A percentile compares a stretch with the other conserved stretches of the same genome.
phyloP scores from a whole-genome alignment of 2,888 invertebrate species.

The Conistra vaccinii region DNA sequence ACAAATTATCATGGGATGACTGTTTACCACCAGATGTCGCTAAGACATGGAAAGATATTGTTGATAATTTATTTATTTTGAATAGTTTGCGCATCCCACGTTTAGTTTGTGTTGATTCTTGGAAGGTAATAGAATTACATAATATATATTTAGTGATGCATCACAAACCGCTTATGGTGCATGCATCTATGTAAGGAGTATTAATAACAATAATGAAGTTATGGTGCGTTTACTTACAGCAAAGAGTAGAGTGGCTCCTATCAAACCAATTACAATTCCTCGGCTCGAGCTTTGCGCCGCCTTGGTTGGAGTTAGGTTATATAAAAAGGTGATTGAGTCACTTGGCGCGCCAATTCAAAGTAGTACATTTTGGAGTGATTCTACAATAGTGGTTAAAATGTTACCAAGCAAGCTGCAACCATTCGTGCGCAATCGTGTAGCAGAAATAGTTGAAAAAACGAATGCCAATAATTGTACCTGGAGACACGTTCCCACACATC shows the following conservation, averaged over 20 bases:
- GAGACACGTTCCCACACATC: constrained; percentile 15
- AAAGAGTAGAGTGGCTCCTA: constrained; percentile 21
- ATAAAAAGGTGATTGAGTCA: constrained; percentile 7
- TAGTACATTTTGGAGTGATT: constrained; percentile 17
- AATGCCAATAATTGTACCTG: background rate
- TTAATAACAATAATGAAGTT: background rate
- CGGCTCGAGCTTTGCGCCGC: constrained; percentile 20
- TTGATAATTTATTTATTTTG: too few relatives aligned
- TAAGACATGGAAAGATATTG: too few relatives aligned
- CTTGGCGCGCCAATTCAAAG: constrained; percentile 5
- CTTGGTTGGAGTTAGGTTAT: constrained; percentile 8
- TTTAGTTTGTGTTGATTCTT: constrained; percentile 3
- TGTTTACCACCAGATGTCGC: too few relatives aligned
- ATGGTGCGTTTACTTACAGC: constrained; percentile 8
- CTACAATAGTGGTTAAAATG: constrained; percentile 13
- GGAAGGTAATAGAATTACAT: background rate
- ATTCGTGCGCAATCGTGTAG: constrained; percentile 24
- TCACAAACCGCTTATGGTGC: constrained; percentile 13
- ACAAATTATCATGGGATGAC: too few relatives aligned
- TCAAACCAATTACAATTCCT: constrained; percentile 27
- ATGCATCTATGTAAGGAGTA: constrained; percentile 5
- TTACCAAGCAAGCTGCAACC: constrained; percentile 20
- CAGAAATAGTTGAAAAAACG: constrained; percentile 8
- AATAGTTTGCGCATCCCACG: too few relatives aligned
- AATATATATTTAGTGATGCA: constrained; percentile 11